phyloP scores from a whole-genome alignment of 2,888 invertebrate species.

The Teleogryllus oceanicus region DNA sequence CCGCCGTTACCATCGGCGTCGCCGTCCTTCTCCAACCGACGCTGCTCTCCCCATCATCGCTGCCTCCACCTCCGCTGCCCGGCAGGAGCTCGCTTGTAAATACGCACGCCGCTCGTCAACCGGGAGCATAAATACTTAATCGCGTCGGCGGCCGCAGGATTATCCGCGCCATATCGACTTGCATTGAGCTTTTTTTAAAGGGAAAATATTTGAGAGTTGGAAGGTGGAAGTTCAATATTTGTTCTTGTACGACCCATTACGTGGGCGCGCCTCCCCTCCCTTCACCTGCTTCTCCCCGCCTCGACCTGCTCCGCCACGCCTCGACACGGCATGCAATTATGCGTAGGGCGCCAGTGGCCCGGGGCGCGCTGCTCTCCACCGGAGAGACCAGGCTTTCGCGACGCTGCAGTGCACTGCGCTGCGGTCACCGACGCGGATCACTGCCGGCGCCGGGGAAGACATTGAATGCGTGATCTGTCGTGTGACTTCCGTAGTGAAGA shows the following conservation, averaged over 20 bases:
- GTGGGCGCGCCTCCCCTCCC: not conserved
- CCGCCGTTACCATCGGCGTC: not conserved
- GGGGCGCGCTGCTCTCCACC: too few species aligned
- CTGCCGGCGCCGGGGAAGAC: not conserved
- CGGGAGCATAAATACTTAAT: conserved; percentile 9
- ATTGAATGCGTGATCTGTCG: not conserved
- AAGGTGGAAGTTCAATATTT: conserved; percentile 18
- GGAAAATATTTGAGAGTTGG: conserved; percentile 18
- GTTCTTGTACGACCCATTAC: conserved; percentile 9
- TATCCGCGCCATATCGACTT: conserved; percentile 18
- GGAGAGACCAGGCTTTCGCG: too few species aligned
- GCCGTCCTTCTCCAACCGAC: not conserved
- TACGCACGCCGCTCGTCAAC: not conserved
- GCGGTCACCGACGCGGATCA: not conserved
- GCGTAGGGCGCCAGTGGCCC: not conserved
- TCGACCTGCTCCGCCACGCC: too few species aligned
- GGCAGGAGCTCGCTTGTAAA: not conserved
- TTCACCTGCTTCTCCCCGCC: too few species aligned
- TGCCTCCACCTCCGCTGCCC: not conserved
- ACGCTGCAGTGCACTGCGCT: not conserved
- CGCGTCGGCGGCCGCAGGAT: not conserved
- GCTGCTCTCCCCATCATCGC: not conserved
- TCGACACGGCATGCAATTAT: not conserved
- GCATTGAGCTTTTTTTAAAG: conserved; percentile 18
- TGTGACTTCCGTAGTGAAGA: not conserved